Evolutionary conservation across 2,113 vertebrate genomes (phyloP).

Genomic region (Pangasianodon hypophthalmus): DNA sequence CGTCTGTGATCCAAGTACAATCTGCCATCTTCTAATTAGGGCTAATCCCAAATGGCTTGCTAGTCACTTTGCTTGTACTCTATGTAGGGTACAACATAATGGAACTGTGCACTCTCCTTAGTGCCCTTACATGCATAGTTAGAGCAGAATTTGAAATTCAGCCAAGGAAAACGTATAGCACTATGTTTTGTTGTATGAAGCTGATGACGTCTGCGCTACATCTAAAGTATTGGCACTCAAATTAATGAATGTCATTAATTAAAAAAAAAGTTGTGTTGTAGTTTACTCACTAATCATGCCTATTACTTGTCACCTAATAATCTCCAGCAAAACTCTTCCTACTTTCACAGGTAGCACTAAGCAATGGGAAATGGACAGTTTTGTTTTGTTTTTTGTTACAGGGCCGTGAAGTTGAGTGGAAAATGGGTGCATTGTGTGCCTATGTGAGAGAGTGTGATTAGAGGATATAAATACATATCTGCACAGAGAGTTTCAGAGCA

Average conservation of each 20-base stretch:
- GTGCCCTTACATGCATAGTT: background rate
- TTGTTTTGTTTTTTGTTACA: background rate
- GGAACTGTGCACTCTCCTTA: background rate
- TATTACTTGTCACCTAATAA: background rate
- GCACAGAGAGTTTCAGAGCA: conserved; percentile 11
- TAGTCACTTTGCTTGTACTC: background rate
- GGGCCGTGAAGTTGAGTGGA: background rate
- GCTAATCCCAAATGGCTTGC: background rate
- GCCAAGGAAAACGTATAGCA: background rate
- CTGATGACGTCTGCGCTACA: background rate
- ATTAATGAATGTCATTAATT: background rate
- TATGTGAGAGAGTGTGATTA: background rate
- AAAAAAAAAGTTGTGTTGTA: background rate
- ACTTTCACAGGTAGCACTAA: background rate
- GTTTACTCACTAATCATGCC: background rate
- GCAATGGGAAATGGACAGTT: background rate
- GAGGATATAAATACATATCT: conserved; percentile 35
- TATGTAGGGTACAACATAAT: background rate
- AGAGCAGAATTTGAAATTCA: background rate
- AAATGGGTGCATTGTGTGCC: background rate
- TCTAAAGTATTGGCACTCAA: background rate
- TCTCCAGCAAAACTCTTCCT: background rate
- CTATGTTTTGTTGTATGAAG: background rate
- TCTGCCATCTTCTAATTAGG: background rate
- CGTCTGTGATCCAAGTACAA: background rate